Conservation (phyloP, 2,797 vertebrate genomes). For the Gymnothorax reevesii region DNA sequence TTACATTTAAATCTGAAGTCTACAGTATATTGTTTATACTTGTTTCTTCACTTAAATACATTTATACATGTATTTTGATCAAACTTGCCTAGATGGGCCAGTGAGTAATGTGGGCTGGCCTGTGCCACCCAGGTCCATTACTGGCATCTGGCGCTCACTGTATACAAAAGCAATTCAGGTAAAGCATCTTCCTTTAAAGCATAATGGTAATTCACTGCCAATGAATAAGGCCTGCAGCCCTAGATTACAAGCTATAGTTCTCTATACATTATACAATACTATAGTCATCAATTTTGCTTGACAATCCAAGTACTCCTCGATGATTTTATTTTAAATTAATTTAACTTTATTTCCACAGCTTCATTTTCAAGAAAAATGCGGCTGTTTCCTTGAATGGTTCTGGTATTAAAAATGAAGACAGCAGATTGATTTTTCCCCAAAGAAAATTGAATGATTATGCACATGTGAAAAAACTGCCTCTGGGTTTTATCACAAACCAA, state of each 20-base stretch:
- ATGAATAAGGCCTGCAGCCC: neutral
- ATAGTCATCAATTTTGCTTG: neutral
- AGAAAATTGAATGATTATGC: slow-evolving; percentile 18
- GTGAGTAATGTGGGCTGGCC: no score
- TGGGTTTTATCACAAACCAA: slow-evolving; percentile 1
- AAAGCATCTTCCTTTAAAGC: neutral
- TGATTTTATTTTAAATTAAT: neutral
- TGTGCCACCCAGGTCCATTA: no score
- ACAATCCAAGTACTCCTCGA: neutral
- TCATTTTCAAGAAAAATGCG: neutral
- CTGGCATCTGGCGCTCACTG: no score
- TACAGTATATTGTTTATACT: no score
- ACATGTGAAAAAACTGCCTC: neutral
- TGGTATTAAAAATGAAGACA: neutral
- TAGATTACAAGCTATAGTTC: neutral
- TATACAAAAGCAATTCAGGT: neutral
- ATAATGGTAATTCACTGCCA: neutral
- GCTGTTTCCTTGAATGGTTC: neutral
- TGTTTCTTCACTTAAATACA: no score
- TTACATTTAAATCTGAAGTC: no score
- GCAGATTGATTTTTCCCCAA: neutral
- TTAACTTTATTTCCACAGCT: neutral
- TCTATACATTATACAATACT: neutral
- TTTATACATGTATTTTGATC: no score
- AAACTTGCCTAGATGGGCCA: no score